Evolutionary conservation across 2,888 invertebrate genomes (phyloP), one percentile per base, ranked within the genome.

Genomic region (Cataglyphis altisquamis): DNA sequence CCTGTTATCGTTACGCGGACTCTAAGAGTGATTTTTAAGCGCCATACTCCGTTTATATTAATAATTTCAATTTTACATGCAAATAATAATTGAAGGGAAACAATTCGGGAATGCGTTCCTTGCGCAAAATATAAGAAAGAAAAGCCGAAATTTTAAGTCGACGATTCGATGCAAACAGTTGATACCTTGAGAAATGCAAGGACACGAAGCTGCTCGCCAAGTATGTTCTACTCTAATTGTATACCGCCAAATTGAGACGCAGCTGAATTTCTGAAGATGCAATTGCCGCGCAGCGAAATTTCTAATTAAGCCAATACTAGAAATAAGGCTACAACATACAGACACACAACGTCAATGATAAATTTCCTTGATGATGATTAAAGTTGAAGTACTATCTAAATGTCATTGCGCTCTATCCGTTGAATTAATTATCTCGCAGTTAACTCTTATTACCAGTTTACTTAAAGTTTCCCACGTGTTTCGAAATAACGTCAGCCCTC

Each of bases 211-310:
- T 41, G 45, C 15, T 70, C 60, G 21, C 70, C 21, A 15, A 62
- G 25, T 60, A 57, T 55, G 57, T 72, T 80, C 45, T 52, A 60
- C 72, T 25, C 72, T 25, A 80, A 72, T 80, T 80, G 60, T 72
- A 72, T 48, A 15, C 60, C 57, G 57, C 32, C 41, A 72, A 78
- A 70, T 45, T 57, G 72, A 60, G 45, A 60, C 21, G 32, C 60
- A 80, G 25, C 45, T 68, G 32, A 78, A 70, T 70, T 60, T 57
- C 78, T 72, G 45, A 80, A 72, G 72, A 72, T 80, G 21, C 72
- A 80, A 80, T 60, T 72, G 36, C 45, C 45, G 60, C 72, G 25
- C 60, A 4, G n/a, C 45, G 25, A 78, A 78, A 80, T 62, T 80
- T n/a, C 77, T 77, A 77, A 77, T 80, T 72, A 62, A 62, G 45